phyloP scores from a whole-genome alignment of 2,113 vertebrate genomes.

The Spermophilus dauricus region DNA sequence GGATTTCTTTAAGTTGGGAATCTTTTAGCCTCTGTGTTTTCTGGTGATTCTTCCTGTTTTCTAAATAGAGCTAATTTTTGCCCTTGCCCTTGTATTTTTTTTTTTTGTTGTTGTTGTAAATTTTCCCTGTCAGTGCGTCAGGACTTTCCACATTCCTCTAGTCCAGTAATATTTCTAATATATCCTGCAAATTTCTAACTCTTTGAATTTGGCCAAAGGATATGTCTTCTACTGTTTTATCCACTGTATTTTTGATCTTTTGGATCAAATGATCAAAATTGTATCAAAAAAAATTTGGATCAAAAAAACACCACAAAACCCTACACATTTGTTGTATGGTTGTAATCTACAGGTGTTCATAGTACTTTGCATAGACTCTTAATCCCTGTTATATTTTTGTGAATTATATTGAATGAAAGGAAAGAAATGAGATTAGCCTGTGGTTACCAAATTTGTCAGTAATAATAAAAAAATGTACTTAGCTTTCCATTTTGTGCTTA shows the following conservation, averaged over 20 bases:
- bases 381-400: constrained; percentile 20
- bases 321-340: background rate
- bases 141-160: background rate
- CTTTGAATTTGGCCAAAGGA: background rate
- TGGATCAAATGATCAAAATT: background rate
- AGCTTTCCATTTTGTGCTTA: background rate
- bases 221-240: constrained; percentile 3
- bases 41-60: background rate
- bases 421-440: constrained; percentile 23
- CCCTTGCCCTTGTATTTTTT: background rate
- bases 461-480: background rate
- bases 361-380: constrained; percentile 14
- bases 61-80: background rate
- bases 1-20: background rate
- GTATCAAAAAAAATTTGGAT: too few species aligned
- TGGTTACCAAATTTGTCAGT: background rate
- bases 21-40: background rate
- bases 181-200: background rate
- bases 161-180: background rate
- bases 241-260: background rate
- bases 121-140: background rate
- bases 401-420: background rate
- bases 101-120: too few species aligned
- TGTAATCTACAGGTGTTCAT: constrained; percentile 11
- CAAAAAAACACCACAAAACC: background rate